Percentiles rank a stretch among this genome's conserved stretches.
phyloP scores from a whole-genome alignment of 2,113 vertebrate species.

The Dipodomys ordii region DNA sequence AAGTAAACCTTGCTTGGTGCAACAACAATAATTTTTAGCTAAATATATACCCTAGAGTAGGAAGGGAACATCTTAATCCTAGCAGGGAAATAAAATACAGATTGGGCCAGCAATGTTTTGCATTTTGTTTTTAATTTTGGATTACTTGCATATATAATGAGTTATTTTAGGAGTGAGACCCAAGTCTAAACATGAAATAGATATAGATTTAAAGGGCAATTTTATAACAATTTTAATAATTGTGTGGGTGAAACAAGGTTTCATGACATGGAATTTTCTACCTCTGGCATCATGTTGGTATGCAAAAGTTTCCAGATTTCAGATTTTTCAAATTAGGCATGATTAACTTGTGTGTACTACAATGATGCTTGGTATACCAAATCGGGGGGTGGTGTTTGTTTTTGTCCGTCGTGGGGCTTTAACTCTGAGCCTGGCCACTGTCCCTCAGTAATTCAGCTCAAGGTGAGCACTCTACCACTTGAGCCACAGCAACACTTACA shows the following conservation, averaged over 20 bases:
- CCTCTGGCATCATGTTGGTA: neutral
- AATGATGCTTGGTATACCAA: neutral
- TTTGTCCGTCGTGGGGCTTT: too few species aligned
- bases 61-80: neutral
- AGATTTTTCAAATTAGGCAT: neutral
- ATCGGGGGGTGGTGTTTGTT: neutral
- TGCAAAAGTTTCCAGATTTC: neutral
- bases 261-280: neutral
- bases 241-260: neutral
- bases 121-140: neutral
- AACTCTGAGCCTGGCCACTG: too few species aligned
- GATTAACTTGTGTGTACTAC: neutral
- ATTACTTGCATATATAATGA: neutral
- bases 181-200: neutral
- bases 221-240: neutral
- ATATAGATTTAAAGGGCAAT: neutral
- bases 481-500: too few species aligned
- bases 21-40: neutral
- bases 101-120: neutral
- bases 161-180: neutral
- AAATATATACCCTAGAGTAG: neutral
- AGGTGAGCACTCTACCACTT: too few species aligned
- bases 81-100: neutral
- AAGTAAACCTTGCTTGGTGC: neutral
- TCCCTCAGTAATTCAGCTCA: too few species aligned